Percentiles rank a stretch among this genome's conserved stretches.
Conservation (phyloP, 2,888 invertebrate genomes). For the Gnatocerus cornutus region DNA sequence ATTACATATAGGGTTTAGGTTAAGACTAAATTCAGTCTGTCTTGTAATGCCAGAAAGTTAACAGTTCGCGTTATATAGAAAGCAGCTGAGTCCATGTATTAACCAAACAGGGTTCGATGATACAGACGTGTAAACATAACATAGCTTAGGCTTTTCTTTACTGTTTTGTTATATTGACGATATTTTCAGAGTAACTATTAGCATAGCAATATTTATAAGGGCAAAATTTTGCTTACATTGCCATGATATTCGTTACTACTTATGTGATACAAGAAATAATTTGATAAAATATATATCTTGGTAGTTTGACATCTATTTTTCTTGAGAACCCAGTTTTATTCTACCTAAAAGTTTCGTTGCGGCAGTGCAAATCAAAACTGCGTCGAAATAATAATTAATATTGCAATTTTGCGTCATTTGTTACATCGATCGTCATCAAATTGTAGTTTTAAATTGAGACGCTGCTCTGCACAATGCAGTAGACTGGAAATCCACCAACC, state of each 20-base stretch:
- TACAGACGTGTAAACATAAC: conserved; percentile 43
- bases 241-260: conserved; percentile 55
- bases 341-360: too few species aligned
- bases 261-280: conserved; percentile 55
- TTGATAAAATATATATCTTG: conserved; percentile 53
- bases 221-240: conserved; percentile 57
- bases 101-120: conserved; percentile 49
- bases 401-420: too few species aligned
- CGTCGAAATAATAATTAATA: too few species aligned
- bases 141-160: conserved; percentile 46
- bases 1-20: conserved; percentile 33
- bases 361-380: too few species aligned
- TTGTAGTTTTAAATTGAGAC: too few species aligned
- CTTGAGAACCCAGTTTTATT: not conserved
- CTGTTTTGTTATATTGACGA: conserved; percentile 36
- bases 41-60: conserved; percentile 27
- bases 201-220: conserved; percentile 50
- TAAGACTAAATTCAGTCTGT: conserved; percentile 33
- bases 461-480: not conserved
- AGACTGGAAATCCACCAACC: not conserved
- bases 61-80: conserved; percentile 27
- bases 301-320: conserved; percentile 33
- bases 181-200: conserved; percentile 46
- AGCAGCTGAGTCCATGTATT: conserved; percentile 47
- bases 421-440: too few species aligned